A percentile compares a stretch with the other conserved stretches of the same genome.
Conservation (phyloP, 2,113 vertebrate genomes). For the Vidua macroura region DNA sequence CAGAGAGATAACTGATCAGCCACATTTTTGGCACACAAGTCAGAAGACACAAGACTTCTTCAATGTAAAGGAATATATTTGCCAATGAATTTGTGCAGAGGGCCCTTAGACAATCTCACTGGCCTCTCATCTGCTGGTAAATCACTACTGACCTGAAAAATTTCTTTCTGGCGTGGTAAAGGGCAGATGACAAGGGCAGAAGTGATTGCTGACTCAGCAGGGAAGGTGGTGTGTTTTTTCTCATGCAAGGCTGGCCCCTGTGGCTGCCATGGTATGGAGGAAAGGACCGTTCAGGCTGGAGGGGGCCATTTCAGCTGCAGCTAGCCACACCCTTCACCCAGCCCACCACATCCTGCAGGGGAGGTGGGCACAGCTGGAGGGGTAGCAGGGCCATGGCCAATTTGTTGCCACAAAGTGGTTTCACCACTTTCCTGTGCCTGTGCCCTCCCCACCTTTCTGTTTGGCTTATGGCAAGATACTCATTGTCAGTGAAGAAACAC, state of each 20-base stretch:
- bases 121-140: neutral
- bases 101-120: neutral
- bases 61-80: neutral
- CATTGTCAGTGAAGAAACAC: neutral
- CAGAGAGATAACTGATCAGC: neutral
- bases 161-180: neutral
- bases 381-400: neutral
- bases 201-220: neutral
- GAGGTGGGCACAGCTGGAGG: neutral
- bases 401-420: neutral
- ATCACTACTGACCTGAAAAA: neutral
- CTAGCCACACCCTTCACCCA: neutral
- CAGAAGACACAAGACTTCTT: neutral
- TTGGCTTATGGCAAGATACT: neutral
- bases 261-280: fast-evolving
- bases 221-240: neutral
- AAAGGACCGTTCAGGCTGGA: neutral
- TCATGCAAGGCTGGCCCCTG: neutral
- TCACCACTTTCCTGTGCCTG: neutral
- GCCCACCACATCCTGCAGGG: neutral
- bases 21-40: neutral
- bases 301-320: neutral
- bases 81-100: neutral
- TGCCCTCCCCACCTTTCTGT: neutral
- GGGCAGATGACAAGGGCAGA: fast-evolving